Percentiles rank a stretch among this genome's conserved stretches.
Conservation (phyloP, 1,140 invertebrate species). For the Acromyrmex heyeri region DNA sequence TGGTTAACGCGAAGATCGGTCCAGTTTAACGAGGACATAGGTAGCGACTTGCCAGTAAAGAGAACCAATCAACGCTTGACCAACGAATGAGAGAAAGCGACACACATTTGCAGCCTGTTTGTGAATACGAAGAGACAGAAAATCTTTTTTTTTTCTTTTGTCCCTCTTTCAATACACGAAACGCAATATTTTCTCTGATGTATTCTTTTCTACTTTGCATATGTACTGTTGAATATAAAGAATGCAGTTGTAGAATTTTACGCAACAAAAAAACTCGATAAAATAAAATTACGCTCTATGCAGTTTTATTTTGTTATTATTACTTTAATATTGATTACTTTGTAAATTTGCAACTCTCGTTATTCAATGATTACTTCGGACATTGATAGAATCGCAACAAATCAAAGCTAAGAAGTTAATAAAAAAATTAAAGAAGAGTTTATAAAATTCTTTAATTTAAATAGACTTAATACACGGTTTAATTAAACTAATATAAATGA, state of each 20-base stretch:
- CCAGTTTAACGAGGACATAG: conserved; percentile 57
- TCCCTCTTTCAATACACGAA: background rate
- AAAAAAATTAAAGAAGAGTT: background rate
- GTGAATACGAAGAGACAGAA: background rate
- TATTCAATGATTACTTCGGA: background rate
- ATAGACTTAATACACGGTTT: background rate
- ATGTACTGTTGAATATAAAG: background rate
- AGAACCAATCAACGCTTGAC: conserved; percentile 71
- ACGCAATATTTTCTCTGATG: conserved; percentile 21
- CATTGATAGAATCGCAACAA: background rate
- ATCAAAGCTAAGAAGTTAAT: background rate
- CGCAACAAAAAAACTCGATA: background rate
- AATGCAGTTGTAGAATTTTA: conserved; percentile 15
- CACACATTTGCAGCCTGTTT: background rate
- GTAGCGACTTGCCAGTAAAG: conserved; percentile 60
- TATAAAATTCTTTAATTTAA: conserved; percentile 8
- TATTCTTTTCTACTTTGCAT: conserved; percentile 7
- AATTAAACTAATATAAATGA: conserved; percentile 31
- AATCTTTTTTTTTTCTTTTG: conserved; percentile 23
- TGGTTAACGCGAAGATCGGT: conserved; percentile 68
- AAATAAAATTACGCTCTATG: background rate
- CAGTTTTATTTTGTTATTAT: background rate
- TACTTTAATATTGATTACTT: conserved; percentile 2
- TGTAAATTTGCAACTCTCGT: background rate
- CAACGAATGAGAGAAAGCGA: conserved; percentile 12